phyloP scores from a whole-genome alignment of 2,113 vertebrate genomes.

The Puffinus mauretanicus region DNA sequence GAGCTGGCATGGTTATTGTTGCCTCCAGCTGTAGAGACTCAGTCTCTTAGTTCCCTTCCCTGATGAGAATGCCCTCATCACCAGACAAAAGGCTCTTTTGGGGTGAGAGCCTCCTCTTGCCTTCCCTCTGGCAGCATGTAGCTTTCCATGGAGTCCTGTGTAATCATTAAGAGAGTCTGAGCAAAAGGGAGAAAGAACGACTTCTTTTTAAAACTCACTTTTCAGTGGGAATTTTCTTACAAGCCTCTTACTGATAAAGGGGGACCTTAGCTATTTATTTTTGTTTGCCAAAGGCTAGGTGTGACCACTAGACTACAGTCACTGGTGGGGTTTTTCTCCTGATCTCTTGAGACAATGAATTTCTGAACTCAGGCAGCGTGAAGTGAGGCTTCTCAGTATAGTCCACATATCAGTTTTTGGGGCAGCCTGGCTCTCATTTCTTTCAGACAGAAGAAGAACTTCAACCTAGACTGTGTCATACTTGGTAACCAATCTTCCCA shows the following conservation, averaged over 20 bases:
- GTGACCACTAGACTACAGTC: not conserved
- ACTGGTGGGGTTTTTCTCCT: not conserved
- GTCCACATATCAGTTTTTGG: not conserved
- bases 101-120: not conserved
- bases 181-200: not conserved
- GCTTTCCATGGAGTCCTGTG: not conserved
- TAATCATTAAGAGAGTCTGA: not conserved
- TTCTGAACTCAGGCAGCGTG: accelerated
- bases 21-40: not conserved
- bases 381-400: not conserved
- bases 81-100: not conserved
- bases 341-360: not conserved
- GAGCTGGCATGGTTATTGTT: not conserved
- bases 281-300: not conserved
- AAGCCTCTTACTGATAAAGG: not conserved
- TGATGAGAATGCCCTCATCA: not conserved
- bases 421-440: not conserved
- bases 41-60: not conserved
- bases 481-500: not conserved
- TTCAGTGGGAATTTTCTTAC: not conserved
- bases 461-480: not conserved
- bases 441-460: not conserved
- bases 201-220: not conserved
- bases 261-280: not conserved
- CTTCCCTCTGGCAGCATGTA: not conserved